phyloP scores from a whole-genome alignment of 1,140 invertebrate species.

The Neuroterus valhalla region DNA sequence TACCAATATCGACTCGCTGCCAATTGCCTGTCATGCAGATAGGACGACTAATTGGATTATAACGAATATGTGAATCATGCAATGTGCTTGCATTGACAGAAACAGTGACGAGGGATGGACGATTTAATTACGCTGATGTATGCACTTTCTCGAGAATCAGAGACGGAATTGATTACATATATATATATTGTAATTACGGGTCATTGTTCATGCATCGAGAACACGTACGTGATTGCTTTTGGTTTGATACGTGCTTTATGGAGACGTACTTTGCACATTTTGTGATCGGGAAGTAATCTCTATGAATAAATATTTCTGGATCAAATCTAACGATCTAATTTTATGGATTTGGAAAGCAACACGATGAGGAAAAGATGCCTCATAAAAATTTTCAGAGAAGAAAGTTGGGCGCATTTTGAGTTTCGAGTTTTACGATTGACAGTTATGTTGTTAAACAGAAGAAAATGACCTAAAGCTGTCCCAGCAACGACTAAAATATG shows the following conservation, averaged over 20 bases:
- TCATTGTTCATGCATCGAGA: not conserved
- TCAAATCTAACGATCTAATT: no score
- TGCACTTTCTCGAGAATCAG: not conserved
- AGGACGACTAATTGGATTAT: slow-evolving; percentile 50
- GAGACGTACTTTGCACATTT: slow-evolving; percentile 38
- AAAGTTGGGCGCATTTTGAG: no score
- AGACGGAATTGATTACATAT: not conserved
- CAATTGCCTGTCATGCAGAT: slow-evolving; percentile 36
- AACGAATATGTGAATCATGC: slow-evolving; percentile 36
- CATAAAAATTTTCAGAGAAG: no score
- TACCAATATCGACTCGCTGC: not conserved
- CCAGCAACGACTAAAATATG: no score
- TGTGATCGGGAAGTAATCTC: slow-evolving; percentile 36
- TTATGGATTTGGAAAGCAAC: no score
- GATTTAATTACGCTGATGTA: slow-evolving; percentile 49
- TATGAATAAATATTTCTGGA: not conserved
- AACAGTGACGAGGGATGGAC: slow-evolving; percentile 46
- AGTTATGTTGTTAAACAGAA: no score
- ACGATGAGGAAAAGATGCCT: no score
- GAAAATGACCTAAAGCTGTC: no score
- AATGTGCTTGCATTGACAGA: slow-evolving; percentile 36
- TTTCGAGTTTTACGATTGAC: no score
- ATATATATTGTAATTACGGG: not conserved
- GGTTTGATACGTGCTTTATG: no score
- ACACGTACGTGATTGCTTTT: no score